Base-by-base conservation (phyloP, 2,888 invertebrate species). In the Drosophila melanosoma region DNA sequence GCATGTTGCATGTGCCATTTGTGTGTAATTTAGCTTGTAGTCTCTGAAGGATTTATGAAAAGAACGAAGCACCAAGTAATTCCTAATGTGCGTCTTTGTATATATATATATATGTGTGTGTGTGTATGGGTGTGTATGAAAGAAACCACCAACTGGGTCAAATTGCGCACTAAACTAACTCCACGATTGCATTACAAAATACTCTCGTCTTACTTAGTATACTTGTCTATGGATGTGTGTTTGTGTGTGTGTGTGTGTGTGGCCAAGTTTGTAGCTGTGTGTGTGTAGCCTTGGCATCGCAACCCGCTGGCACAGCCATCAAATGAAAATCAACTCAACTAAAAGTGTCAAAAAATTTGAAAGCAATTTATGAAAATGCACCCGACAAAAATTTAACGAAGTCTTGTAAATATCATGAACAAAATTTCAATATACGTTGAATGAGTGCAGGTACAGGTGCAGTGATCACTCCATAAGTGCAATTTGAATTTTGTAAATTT, bases 341-440 rank as follows among this genome's bases (percentile, higher is more conserved):
- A 71, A 72, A 82, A 77, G 74, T 79, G 78, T 78, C 79, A 87
- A 82, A 87, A 45, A 82, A 87, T 85, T 83, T 82, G 60, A 69
- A 56, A 87, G 74, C 82, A 85, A 85, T 83, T 83, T 85, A 82
- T 83, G 86, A 76, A 85, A 87, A 76, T 76, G 74, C 74, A 79
- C 67, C 73, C 68, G 42, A 83, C 38, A 79, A 65, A 63, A 52
- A 36, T 38, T 49, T 12, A 56, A 36, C 62, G 23, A 49, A 71
- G 68, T 61, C 70, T 49, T 49, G 17, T 67, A 58, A 33, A 32
- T 15, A 52, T 20, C 15, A 33, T 12, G 20, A 20, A 20, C 8
- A 49, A 33, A 20, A 35, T 12, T 45, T 1, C 26, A 23, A 40
- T 11, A 7, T 17, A 29, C 17, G 29, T n/a, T 51, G 29, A 29